Evolutionary conservation across 2,888 invertebrate genomes (phyloP).

Genomic region (Kryphioiulus occultus): DNA sequence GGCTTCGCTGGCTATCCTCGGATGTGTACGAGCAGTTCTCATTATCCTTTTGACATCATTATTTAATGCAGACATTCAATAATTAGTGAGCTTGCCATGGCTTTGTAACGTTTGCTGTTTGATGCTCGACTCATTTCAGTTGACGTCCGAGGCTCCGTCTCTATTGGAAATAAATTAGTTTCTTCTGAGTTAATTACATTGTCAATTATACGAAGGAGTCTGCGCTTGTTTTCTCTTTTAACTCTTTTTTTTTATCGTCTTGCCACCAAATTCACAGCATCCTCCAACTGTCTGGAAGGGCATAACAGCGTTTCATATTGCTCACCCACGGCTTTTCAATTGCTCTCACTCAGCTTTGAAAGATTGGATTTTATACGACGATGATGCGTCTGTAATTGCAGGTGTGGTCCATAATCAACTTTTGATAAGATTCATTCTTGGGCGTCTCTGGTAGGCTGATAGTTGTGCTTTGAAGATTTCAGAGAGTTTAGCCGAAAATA

Average conservation of each 20-base stretch:
- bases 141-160: neutral
- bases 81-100: neutral
- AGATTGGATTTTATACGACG: neutral
- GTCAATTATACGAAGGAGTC: neutral
- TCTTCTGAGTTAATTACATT: conserved; percentile 31
- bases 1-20: neutral
- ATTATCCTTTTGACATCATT: conserved; percentile 20
- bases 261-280: neutral
- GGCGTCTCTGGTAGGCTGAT: neutral
- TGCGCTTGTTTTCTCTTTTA: neutral
- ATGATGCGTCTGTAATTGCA: neutral
- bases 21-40: neutral
- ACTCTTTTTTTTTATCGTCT: neutral
- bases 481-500: neutral
- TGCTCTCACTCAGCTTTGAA: neutral
- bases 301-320: neutral
- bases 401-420: neutral
- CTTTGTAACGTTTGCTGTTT: neutral
- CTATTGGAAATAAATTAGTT: conserved; percentile 30
- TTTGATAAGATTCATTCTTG: neutral
- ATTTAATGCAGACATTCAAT: conserved; percentile 20
- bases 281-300: neutral
- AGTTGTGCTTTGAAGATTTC: neutral
- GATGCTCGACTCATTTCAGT: neutral
- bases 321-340: neutral